Conservation (phyloP, 1,140 invertebrate species). For the Plodia interpunctella region DNA sequence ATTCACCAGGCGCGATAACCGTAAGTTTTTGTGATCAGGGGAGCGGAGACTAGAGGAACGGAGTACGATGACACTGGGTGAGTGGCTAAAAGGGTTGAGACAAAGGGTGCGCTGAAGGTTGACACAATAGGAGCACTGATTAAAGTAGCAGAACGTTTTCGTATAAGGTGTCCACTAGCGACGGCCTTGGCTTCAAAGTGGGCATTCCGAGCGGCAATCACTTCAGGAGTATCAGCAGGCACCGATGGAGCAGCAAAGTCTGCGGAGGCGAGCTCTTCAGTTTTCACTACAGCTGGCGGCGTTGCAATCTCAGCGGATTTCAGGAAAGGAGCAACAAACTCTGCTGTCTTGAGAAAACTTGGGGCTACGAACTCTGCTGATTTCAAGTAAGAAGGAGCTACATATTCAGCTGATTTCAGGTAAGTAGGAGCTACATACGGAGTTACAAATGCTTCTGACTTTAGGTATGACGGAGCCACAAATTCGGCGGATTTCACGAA, state of each 20-base stretch:
- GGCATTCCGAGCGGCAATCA: constrained; percentile 70
- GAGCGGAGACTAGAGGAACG: constrained; percentile 40
- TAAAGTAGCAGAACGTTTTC: constrained; percentile 51
- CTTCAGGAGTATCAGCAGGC: constrained; percentile 62
- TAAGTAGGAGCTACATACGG: constrained; percentile 36
- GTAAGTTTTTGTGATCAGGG: constrained; percentile 41
- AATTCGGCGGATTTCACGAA: neutral
- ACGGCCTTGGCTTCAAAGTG: constrained; percentile 59
- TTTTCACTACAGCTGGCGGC: neutral
- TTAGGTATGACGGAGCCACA: neutral
- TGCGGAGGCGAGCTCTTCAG: neutral
- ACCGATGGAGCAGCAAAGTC: constrained; percentile 15
- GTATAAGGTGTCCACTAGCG: constrained; percentile 48
- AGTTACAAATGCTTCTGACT: constrained; percentile 21
- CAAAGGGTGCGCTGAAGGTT: constrained; percentile 35
- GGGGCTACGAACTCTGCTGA: neutral
- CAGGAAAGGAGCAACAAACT: neutral
- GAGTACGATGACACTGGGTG: constrained; percentile 35
- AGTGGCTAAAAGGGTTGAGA: constrained; percentile 36
- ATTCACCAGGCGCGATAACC: constrained; percentile 48
- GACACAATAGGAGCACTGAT: constrained; percentile 33
- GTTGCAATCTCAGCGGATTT: neutral
- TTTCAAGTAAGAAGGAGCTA: neutral
- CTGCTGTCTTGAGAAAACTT: neutral
- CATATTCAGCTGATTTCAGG: neutral